phyloP scores from a whole-genome alignment of 2,888 invertebrate species.

The Lepidocyrtinus sp. region DNA sequence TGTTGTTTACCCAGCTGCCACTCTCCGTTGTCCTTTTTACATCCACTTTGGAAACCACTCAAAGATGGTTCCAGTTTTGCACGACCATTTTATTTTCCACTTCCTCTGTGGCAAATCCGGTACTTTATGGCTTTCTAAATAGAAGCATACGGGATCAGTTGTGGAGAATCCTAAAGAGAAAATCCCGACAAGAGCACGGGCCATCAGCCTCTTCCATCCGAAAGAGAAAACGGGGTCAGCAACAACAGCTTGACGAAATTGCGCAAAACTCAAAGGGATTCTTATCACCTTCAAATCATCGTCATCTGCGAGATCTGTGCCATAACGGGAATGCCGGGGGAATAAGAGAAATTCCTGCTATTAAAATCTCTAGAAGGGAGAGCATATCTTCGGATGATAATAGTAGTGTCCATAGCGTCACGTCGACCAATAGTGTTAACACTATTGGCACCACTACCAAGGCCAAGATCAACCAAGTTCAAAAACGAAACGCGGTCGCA shows the following conservation, averaged over 20 bases:
- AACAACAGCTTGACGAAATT: constrained; percentile 51
- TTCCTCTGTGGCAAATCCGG: constrained; percentile 66
- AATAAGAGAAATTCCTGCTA: constrained; percentile 41
- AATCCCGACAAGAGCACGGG: constrained; percentile 43
- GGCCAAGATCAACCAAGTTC: constrained; percentile 55
- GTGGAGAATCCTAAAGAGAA: constrained; percentile 56
- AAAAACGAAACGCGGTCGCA: constrained; percentile 42
- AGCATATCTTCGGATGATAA: constrained; percentile 56
- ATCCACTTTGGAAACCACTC: constrained; percentile 53
- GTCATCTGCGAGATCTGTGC: constrained; percentile 45
- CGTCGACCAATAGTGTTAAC: constrained; percentile 45
- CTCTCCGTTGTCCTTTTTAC: constrained; percentile 62
- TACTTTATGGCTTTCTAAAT: constrained; percentile 69
- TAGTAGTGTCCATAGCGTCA: constrained; percentile 22
- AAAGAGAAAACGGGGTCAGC: constrained; percentile 49
- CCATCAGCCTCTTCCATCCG: constrained; percentile 49
- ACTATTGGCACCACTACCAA: constrained; percentile 30
- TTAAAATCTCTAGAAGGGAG: constrained; percentile 52
- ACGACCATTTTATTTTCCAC: constrained; percentile 63
- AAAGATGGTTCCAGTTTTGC: constrained; percentile 61
- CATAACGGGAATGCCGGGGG: background rate
- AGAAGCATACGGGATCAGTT: constrained; percentile 67
- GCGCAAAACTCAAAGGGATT: constrained; percentile 45
- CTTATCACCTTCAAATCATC: constrained; percentile 49
- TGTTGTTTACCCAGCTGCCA: constrained; percentile 67